Percentiles rank a stretch among this genome's conserved stretches.
These are phyloP conservation scores for Mus minutoides DNA, from an alignment of 2,797 vertebrate species.

Conservation along the genomic window DNA sequence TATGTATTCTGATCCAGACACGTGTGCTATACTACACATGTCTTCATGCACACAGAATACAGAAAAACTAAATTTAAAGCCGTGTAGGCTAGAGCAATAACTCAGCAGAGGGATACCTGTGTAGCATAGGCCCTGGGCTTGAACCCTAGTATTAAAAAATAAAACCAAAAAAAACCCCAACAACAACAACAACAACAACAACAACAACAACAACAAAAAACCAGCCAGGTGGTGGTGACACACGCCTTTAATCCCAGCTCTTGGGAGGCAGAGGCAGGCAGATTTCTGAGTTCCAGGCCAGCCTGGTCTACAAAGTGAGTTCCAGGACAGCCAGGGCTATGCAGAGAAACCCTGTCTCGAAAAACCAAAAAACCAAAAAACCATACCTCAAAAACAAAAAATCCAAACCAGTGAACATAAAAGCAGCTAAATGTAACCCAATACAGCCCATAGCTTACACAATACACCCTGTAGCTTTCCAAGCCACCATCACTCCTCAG, in stretches of 20 bases:
- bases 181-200: no score
- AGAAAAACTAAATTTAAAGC: not conserved
- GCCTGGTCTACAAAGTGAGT: no score
- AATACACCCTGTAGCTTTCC: not conserved
- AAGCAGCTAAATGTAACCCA: not conserved
- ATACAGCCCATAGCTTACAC: not conserved
- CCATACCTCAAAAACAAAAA: not conserved
- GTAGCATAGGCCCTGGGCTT: not conserved
- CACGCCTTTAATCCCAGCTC: no score
- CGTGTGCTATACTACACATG: not conserved
- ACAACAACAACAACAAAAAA: no score
- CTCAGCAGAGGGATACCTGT: not conserved
- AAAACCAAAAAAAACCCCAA: no score
- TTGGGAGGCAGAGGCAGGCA: no score
- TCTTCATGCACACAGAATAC: not conserved
- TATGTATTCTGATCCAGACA: not conserved
- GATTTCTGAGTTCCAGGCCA: no score
- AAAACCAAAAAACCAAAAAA: no score
- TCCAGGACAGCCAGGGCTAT: no score
- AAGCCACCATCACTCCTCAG: not conserved
- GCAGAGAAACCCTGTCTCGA: no score
- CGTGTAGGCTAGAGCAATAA: not conserved
- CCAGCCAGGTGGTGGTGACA: no score
- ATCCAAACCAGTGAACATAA: not conserved
- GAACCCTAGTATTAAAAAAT: not conserved